Percentiles rank a stretch among this genome's conserved stretches.
Evolutionary conservation across 2,113 vertebrate species (phyloP).

Genomic region (Platysteira castanea): DNA sequence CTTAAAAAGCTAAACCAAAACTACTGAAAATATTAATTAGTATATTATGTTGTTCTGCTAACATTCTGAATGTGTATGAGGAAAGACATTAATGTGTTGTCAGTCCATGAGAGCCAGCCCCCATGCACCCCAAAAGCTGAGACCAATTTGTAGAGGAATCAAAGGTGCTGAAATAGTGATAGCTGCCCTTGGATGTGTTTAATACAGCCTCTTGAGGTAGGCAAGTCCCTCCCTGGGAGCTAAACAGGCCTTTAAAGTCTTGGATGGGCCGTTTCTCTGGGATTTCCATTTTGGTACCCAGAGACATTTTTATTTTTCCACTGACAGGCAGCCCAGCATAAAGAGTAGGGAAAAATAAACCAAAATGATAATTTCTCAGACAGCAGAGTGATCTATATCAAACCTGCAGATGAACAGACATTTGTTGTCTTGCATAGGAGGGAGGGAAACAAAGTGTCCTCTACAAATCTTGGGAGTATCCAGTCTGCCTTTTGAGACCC

Average conservation of each 20-base stretch:
- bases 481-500: not conserved
- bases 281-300: not conserved
- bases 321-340: not conserved
- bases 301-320: not conserved
- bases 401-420: not conserved
- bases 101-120: not conserved
- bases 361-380: not conserved
- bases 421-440: not conserved
- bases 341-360: not conserved
- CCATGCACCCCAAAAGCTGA: rapidly evolving
- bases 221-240: not conserved
- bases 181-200: not conserved
- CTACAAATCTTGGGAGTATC: not conserved
- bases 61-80: not conserved
- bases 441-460: not conserved
- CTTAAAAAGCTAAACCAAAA: not conserved
- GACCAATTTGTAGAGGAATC: not conserved
- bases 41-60: not conserved
- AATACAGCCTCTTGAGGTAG: not conserved
- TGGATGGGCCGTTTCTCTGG: not conserved
- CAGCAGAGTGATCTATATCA: not conserved
- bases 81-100: not conserved
- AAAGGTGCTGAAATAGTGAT: not conserved
- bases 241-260: not conserved
- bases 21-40: not conserved